phyloP scores from a whole-genome alignment of 2,797 vertebrate genomes.

The Cichlasoma orientale region DNA sequence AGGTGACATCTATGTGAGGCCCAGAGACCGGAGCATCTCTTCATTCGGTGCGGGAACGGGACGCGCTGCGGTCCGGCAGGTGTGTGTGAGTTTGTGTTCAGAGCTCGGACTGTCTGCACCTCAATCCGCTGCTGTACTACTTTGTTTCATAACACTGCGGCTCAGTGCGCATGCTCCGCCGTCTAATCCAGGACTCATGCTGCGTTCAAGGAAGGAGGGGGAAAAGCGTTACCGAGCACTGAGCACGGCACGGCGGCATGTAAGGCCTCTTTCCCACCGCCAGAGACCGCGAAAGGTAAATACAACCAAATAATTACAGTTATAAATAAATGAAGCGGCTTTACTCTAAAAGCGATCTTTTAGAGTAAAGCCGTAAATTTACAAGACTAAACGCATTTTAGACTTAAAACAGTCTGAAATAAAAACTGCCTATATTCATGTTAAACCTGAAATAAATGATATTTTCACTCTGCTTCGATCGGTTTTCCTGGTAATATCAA shows the following conservation, averaged over 20 bases:
- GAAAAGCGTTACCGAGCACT: background rate
- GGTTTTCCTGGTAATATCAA: background rate
- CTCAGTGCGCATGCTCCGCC: slow-evolving; percentile 52
- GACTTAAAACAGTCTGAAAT: too few relatives aligned
- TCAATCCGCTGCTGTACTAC: background rate
- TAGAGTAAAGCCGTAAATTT: background rate
- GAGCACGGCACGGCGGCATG: too few relatives aligned
- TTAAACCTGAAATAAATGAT: too few relatives aligned
- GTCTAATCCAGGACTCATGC: accelerated
- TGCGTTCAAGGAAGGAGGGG: slow-evolving; percentile 10
- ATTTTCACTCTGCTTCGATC: too few relatives aligned
- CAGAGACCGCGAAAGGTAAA: too few relatives aligned
- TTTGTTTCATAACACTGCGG: slow-evolving; percentile 55
- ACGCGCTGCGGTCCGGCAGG: background rate
- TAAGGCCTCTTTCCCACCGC: too few relatives aligned
- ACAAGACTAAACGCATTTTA: too few relatives aligned
- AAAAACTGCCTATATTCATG: too few relatives aligned
- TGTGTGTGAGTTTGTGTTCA: background rate
- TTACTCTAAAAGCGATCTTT: background rate
- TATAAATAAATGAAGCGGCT: background rate
- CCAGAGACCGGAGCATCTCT: slow-evolving; percentile 69
- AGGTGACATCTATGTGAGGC: slow-evolving; percentile 65
- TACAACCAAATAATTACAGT: background rate
- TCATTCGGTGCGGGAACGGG: background rate
- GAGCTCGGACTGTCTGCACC: background rate